Base-by-base conservation (phyloP, 1,140 invertebrate species). In the Rhizoglyphus robini region DNA sequence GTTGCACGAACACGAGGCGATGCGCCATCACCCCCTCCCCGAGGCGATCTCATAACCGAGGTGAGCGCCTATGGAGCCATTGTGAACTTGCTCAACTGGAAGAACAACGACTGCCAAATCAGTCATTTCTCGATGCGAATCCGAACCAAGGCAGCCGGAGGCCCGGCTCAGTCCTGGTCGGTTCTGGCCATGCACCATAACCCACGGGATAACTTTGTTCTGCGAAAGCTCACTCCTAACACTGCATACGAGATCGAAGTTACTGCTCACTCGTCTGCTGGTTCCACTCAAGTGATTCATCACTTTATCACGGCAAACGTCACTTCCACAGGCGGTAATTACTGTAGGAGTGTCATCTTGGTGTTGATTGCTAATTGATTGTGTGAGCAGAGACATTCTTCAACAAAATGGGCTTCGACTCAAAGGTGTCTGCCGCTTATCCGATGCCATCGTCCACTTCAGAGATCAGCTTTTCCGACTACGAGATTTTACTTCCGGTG, bases 1-100 rank as follows among this genome's bases (percentile, higher is more conserved):
- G 36, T 65, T 3, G 65, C 63, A n/a, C 68, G 64, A 57, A 71
- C 71, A 2, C 57, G 68, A 27, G 71, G 71, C 3, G 54, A 66
- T 47, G 57, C 68, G 13, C 68, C 68, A 18, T 49, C 67, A 25
- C 68, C 68, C 18, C 29, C 47, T 3, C 8, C 8, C n/a, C 27
- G 61, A 61, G 25, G 49, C 27, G 66, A 49, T 46, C 4, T 68
- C 11, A 25, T 48, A 2, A 18, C 41, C 23, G 34, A 61, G 11
- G 34, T 66, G 18, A 34, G 25, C 23, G 30, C 64, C n/a, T 4
- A 30, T 31, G 64, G 41, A 11, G 64, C 61, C 3, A 63, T 48
- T 4, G 4, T 67, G 1, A 69, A 68, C 46, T 46, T 68, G 57
- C 8, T 47, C 15, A 34, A 65, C 18, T 68, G 68, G 68, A 41